Evolutionary conservation across 2,888 invertebrate genomes (phyloP).

Genomic region (Eristalis pertinax): DNA sequence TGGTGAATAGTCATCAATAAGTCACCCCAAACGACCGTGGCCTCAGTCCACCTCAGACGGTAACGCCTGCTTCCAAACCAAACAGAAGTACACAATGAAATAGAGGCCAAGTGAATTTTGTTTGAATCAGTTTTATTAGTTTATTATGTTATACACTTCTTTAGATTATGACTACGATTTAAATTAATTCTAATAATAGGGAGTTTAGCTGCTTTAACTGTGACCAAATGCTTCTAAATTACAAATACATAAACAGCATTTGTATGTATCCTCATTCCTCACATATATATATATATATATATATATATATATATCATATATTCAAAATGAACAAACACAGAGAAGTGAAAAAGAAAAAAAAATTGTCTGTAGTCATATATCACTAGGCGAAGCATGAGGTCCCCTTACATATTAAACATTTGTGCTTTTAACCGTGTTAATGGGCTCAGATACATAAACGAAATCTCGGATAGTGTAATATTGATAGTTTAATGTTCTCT

Average conservation of each 20-base stretch:
- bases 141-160: constrained; percentile 70
- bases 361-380: constrained; percentile 60
- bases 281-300: too few relatives aligned
- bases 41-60: too few relatives aligned
- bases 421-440: constrained; percentile 62
- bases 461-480: constrained; percentile 42
- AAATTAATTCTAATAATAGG: constrained; percentile 68
- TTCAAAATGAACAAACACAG: constrained; percentile 27
- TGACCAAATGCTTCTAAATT: constrained; percentile 57
- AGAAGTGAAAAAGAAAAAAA: constrained; percentile 8
- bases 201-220: constrained; percentile 55
- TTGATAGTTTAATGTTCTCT: constrained; percentile 23
- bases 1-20: too few relatives aligned
- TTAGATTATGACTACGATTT: constrained; percentile 71
- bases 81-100: background rate
- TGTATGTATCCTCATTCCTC: constrained; percentile 7
- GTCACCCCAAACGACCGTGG: too few relatives aligned
- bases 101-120: background rate
- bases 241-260: constrained; percentile 46
- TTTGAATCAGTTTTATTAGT: constrained; percentile 64
- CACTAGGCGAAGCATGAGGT: constrained; percentile 70
- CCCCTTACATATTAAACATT: constrained; percentile 64
- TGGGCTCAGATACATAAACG: constrained; percentile 50
- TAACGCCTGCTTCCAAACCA: too few relatives aligned
- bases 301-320: constrained; percentile 23